These are phyloP conservation scores for Ursus arctos DNA, from an alignment of 2,113 vertebrate species.

Conservation along the genomic window DNA sequence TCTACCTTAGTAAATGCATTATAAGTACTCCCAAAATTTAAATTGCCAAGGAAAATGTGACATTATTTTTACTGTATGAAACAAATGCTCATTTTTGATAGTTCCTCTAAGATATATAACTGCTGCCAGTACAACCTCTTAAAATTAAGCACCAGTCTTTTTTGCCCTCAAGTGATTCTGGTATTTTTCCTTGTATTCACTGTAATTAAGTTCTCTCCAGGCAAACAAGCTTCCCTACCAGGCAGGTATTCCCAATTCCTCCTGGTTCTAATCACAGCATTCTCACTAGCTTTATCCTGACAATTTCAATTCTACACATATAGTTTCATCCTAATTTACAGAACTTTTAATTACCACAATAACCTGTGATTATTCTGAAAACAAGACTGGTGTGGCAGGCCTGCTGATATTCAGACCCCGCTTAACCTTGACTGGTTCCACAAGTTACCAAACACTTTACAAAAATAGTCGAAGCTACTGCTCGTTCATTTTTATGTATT, in stretches of 20 bases:
- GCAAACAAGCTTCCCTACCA: slow-evolving; percentile 66
- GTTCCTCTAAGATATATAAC: slow-evolving; percentile 42
- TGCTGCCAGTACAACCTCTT: slow-evolving; percentile 3
- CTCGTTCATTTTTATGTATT: neutral
- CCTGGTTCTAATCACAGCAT: slow-evolving; percentile 55
- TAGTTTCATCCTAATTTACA: slow-evolving; percentile 63
- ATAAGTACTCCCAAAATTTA: neutral
- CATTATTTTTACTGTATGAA: neutral
- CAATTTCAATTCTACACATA: slow-evolving; percentile 48
- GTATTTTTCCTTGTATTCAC: slow-evolving; percentile 45
- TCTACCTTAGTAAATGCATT: neutral
- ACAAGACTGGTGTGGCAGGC: neutral
- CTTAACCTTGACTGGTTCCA: neutral
- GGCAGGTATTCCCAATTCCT: slow-evolving; percentile 75
- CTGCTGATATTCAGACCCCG: neutral
- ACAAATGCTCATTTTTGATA: slow-evolving; percentile 15
- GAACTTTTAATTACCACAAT: slow-evolving; percentile 62
- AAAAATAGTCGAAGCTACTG: neutral
- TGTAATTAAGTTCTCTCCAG: slow-evolving; percentile 74
- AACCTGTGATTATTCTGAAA: slow-evolving; percentile 62
- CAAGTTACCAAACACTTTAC: neutral
- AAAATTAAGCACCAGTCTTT: neutral
- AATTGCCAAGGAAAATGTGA: neutral
- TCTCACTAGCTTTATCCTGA: slow-evolving; percentile 54
- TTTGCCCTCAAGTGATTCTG: neutral